Conservation (phyloP, 1,140 invertebrate genomes). For the Polypedilum vanderplanki region DNA sequence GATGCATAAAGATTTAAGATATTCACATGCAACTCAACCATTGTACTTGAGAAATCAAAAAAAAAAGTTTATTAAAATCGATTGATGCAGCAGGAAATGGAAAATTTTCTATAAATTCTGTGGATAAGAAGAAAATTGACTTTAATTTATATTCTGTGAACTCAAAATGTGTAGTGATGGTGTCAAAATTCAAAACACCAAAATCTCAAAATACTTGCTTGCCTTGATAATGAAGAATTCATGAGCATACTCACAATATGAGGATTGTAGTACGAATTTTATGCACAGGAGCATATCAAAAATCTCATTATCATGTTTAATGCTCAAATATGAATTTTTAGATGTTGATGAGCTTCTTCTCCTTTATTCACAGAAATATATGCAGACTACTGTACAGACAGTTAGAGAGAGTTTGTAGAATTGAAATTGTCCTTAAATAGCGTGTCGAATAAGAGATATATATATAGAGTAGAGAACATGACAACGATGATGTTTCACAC, state of each 20-base stretch:
- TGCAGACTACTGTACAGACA: background rate
- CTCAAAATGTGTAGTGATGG: background rate
- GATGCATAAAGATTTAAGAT: slow-evolving; percentile 5
- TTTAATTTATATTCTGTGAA: background rate
- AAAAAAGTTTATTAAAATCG: slow-evolving; percentile 4
- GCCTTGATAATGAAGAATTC: background rate
- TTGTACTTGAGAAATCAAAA: background rate
- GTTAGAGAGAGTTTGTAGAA: no score
- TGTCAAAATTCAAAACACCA: slow-evolving; percentile 5
- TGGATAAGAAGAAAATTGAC: slow-evolving; percentile 5
- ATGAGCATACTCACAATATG: background rate
- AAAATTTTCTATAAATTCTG: background rate
- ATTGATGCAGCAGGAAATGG: background rate
- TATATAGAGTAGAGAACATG: no score
- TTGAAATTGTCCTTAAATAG: no score
- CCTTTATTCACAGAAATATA: background rate
- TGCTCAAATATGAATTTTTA: background rate
- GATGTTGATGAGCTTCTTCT: background rate
- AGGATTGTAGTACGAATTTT: background rate
- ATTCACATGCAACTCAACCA: background rate
- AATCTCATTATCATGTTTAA: slow-evolving; percentile 14
- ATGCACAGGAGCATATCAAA: slow-evolving; percentile 17
- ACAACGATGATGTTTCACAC: no score
- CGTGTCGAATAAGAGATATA: no score
- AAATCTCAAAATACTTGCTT: slow-evolving; percentile 6